These are phyloP conservation scores for Euglossa dilemma DNA, from an alignment of 1,140 invertebrate species.

Conservation along the genomic window DNA sequence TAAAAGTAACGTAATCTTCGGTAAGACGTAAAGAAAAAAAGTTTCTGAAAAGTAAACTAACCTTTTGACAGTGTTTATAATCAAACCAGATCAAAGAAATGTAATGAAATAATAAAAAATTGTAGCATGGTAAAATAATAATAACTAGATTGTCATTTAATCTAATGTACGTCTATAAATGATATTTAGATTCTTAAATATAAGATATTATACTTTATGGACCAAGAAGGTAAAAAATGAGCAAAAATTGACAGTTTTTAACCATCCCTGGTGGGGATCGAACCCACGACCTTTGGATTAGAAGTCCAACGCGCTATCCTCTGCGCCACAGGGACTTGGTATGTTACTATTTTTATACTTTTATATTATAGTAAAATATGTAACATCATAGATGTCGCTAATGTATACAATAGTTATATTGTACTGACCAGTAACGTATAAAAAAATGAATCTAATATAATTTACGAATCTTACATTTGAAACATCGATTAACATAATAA, in stretches of 20 bases:
- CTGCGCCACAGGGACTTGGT: conserved; percentile 85
- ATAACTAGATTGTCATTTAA: background rate
- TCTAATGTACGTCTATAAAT: too few relatives aligned
- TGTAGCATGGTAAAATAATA: background rate
- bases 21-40: conserved; percentile 12
- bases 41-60: conserved; percentile 42
- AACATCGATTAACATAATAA: background rate
- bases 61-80: background rate
- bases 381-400: conserved; percentile 41
- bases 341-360: background rate
- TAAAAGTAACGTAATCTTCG: conserved; percentile 35
- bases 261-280: conserved; percentile 86
- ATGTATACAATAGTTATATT: background rate
- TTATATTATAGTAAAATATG: background rate
- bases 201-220: too few relatives aligned
- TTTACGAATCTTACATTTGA: background rate
- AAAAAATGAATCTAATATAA: background rate
- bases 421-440: conserved; percentile 9
- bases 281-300: conserved; percentile 87
- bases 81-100: background rate
- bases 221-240: background rate
- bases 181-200: too few relatives aligned
- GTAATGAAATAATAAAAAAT: background rate
- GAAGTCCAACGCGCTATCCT: conserved; percentile 87
- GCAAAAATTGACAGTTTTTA: background rate